Conservation (phyloP, 1,140 invertebrate species). For the Platorchestia sp. region DNA sequence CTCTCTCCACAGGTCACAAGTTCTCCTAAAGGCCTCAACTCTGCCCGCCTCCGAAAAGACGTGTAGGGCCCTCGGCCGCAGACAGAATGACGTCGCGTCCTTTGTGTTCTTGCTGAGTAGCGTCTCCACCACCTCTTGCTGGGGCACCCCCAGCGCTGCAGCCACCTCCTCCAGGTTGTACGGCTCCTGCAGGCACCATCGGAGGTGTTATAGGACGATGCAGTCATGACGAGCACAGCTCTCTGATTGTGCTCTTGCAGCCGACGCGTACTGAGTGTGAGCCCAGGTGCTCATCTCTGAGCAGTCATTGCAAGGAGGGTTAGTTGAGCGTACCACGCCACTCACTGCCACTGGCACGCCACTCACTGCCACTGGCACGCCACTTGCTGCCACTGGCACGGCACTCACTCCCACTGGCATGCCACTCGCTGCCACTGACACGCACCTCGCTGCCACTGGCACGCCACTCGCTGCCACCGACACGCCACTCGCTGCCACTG, state of each 20-base stretch:
- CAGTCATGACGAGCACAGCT: conserved; percentile 4
- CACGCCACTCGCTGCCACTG: background rate
- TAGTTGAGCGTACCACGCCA: too few species aligned
- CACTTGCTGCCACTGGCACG: too few species aligned
- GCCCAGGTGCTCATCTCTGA: too few species aligned
- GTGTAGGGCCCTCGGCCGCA: conserved; percentile 88
- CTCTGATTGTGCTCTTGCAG: too few species aligned
- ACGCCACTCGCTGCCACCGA: background rate
- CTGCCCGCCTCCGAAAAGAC: conserved; percentile 83
- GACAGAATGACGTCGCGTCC: conserved; percentile 81
- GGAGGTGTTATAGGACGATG: background rate
- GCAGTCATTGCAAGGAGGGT: too few species aligned
- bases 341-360: too few species aligned
- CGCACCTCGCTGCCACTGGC: background rate
- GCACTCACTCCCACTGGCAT: too few species aligned
- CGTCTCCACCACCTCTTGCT: conserved; percentile 63
- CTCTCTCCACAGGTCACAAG: conserved; percentile 74
- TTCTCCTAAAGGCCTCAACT: conserved; percentile 81
- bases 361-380: too few species aligned
- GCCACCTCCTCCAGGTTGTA: conserved; percentile 1
- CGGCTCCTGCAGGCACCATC: background rate
- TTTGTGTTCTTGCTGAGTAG: conserved; percentile 81
- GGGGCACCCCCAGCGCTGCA: background rate
- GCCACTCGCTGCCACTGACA: background rate
- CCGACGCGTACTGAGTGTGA: too few species aligned